These are phyloP conservation scores for Tragelaphus buxtoni DNA, from an alignment of 2,113 vertebrate genomes.

Conservation along the genomic window DNA sequence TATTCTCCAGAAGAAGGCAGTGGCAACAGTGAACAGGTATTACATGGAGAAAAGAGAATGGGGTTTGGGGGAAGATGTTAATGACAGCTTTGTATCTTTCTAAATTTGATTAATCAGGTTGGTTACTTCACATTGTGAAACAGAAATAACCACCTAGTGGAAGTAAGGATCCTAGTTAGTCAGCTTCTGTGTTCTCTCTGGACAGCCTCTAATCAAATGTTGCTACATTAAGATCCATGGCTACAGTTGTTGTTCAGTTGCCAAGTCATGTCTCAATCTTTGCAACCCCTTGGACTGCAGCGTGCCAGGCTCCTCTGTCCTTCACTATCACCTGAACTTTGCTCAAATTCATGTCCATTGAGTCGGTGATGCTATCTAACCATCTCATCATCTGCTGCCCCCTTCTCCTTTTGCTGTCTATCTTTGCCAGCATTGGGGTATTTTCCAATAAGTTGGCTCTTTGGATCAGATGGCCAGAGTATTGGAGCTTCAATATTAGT, in stretches of 20 bases:
- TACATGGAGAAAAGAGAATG: neutral
- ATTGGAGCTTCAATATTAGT: neutral
- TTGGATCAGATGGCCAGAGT: neutral
- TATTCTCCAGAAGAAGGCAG: neutral
- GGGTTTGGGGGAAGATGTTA: neutral
- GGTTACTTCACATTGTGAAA: neutral
- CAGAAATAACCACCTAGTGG: neutral
- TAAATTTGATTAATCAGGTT: neutral
- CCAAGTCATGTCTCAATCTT: rapidly evolving
- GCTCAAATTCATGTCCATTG: neutral
- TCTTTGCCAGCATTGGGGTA: neutral
- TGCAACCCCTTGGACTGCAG: neutral
- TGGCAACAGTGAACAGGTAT: neutral
- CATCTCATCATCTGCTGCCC: neutral
- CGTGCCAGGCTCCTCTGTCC: neutral
- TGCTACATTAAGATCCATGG: neutral
- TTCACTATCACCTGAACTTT: neutral
- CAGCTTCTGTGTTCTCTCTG: neutral
- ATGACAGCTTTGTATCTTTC: neutral
- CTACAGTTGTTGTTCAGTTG: neutral
- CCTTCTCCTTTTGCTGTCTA: neutral
- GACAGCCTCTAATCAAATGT: neutral
- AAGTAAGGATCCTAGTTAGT: neutral
- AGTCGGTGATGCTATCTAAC: neutral
- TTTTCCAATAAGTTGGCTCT: neutral